These are phyloP conservation scores for Notoglanidium macrostoma DNA, from an alignment of 2,797 vertebrate species.

Conservation along the genomic window DNA sequence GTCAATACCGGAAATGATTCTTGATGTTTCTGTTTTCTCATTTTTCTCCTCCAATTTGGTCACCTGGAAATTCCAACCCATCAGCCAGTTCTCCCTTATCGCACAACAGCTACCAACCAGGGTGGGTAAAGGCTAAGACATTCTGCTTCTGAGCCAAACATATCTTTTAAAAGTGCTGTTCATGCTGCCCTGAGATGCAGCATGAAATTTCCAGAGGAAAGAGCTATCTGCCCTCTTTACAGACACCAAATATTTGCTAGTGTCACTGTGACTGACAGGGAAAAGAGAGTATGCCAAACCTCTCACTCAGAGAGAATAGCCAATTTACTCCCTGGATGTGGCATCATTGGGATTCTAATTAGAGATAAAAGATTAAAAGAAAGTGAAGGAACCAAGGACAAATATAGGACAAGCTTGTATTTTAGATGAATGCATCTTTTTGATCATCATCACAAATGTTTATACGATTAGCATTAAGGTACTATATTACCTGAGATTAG, in stretches of 20 bases:
- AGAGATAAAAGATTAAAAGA: not conserved
- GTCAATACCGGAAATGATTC: too few relatives aligned
- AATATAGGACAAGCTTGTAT: not conserved
- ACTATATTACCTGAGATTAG: not conserved
- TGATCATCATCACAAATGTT: not conserved
- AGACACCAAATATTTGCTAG: not conserved
- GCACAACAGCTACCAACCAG: not conserved
- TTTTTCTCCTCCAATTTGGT: too few relatives aligned
- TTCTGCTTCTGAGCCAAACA: not conserved
- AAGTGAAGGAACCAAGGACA: not conserved
- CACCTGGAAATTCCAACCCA: too few relatives aligned
- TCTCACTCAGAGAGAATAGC: not conserved
- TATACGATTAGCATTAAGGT: not conserved
- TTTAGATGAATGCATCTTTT: not conserved
- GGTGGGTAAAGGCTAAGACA: not conserved
- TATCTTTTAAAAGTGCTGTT: not conserved
- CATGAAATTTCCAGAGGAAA: too few relatives aligned
- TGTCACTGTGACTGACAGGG: not conserved
- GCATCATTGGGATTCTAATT: not conserved
- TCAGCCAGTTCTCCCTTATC: not conserved
- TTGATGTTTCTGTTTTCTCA: too few relatives aligned
- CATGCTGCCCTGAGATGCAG: not conserved
- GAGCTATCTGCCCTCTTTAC: not conserved
- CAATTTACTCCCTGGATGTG: not conserved
- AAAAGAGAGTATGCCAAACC: not conserved